Evolutionary conservation across 1,140 invertebrate genomes (phyloP), one percentile per base, ranked within the genome.

Genomic region (Epicauta chinensis): DNA sequence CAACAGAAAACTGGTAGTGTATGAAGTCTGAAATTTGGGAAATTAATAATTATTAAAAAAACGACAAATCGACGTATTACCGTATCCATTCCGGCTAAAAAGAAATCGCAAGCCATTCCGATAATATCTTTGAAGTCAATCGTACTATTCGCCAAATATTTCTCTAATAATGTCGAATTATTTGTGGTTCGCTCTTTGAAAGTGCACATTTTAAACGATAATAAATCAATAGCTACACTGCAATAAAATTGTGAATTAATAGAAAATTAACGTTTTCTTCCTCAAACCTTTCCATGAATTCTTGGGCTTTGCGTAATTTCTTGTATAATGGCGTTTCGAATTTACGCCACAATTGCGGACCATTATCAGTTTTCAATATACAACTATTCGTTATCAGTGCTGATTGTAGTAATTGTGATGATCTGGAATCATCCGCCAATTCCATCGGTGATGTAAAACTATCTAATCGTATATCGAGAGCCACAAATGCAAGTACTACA

Each of bases 71-170:
- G n/a, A n/a, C n/a, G n/a, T n/a, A 23, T 75, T 75, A 88, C 86
- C 43, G 92, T 95, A 69, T 94, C 91, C 31, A 93, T 81, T 39
- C 89, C 89, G 23, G 88, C 91, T 52, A 93, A 73, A 3, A 94
- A 65, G 66, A 92, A 80, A 71, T 94, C 91, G 17, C 86, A 83
- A 16, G 86, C 79, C 74, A 92, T 81, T 41, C 87, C 88, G 15
- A 86, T 74, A 5, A 93, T 73, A 71, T 94, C 91, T 66, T 84
- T 86, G 12, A 78, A 72, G 68, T 90, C 82, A 2, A 91, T 62
- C 56, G 79, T 78, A 2, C 79, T 71, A 53, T 81, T 81, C 16
- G 76, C 65, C 0, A 89, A 66, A 69, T 89, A 91, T 11, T 76
- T 75, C 43, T 80, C 76, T 35, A 91, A 67, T 10, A 90, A 63